A percentile compares a stretch with the other conserved stretches of the same genome.
Conservation (phyloP, 2,888 invertebrate genomes). For the Caenorhabditis drosophilae region DNA sequence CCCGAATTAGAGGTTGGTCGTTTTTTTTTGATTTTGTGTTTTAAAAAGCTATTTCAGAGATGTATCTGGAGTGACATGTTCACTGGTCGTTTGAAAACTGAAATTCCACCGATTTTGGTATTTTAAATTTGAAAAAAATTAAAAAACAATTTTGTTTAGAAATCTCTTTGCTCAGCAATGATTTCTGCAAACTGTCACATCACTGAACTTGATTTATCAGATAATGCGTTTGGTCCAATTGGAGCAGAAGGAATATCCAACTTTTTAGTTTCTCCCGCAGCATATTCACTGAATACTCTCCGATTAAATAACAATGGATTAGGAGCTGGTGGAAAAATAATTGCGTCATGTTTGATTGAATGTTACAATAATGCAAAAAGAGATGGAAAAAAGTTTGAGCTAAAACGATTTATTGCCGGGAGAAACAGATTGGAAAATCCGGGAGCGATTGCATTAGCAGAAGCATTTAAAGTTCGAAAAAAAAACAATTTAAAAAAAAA, state of each 20-base stretch:
- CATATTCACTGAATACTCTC: constrained; percentile 19
- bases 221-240: constrained; percentile 95
- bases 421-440: constrained; percentile 91
- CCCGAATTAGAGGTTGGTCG: constrained; percentile 43
- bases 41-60: too few relatives aligned
- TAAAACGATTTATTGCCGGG: constrained; percentile 79
- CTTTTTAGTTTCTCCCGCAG: constrained; percentile 76
- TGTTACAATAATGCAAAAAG: constrained; percentile 38
- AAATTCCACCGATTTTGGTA: constrained; percentile 91
- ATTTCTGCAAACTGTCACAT: constrained; percentile 82
- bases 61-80: constrained; percentile 96
- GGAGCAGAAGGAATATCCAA: constrained; percentile 91
- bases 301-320: constrained; percentile 89
- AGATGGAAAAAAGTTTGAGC: constrained; percentile 74
- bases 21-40: too few relatives aligned
- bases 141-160: constrained; percentile 69
- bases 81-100: constrained; percentile 89
- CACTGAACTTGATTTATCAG: constrained; percentile 87
- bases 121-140: constrained; percentile 65
- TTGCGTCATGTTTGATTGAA: constrained; percentile 41
- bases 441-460: constrained; percentile 84
- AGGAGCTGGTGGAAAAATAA: constrained; percentile 82
- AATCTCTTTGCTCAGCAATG: constrained; percentile 81
- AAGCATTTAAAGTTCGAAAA: too few relatives aligned
- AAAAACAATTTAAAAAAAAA: too few relatives aligned